Percentiles rank a stretch among this genome's conserved stretches.
phyloP scores from a whole-genome alignment of 2,113 vertebrate species.

The Cephalopholis sonnerati region DNA sequence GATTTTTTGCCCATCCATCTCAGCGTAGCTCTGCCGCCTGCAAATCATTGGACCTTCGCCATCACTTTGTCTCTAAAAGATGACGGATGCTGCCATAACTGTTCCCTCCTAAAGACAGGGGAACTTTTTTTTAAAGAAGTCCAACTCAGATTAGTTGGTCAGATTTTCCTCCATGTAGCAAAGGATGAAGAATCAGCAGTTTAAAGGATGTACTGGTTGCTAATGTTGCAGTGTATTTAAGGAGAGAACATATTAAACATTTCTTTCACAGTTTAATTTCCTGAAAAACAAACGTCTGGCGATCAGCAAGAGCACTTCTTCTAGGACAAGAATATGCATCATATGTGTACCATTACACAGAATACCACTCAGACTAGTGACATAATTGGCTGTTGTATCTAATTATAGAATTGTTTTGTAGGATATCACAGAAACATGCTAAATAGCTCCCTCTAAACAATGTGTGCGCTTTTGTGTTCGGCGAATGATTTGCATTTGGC shows the following conservation, averaged over 20 bases:
- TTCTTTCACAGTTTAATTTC: not conserved
- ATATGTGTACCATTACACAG: not conserved
- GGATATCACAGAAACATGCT: slow-evolving; percentile 35
- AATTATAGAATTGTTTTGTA: slow-evolving; percentile 1
- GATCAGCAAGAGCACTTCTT: not conserved
- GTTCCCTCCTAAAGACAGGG: slow-evolving; percentile 28
- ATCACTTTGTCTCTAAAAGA: slow-evolving; percentile 49
- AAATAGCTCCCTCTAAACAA: slow-evolving; percentile 56
- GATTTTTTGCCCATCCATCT: slow-evolving; percentile 63
- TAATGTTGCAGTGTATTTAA: slow-evolving; percentile 7
- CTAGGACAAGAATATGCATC: slow-evolving; percentile 9
- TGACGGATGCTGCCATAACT: slow-evolving; percentile 59
- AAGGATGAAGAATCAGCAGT: slow-evolving; percentile 14
- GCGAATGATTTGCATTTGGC: slow-evolving; percentile 65
- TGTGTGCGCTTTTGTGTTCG: slow-evolving; percentile 40
- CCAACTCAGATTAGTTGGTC: slow-evolving; percentile 29
- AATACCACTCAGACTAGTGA: slow-evolving; percentile 16
- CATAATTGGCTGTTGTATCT: slow-evolving; percentile 18
- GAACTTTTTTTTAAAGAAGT: slow-evolving; percentile 45
- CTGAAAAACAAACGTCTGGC: not conserved
- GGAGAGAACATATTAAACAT: slow-evolving; percentile 14
- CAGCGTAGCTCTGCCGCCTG: slow-evolving; percentile 22
- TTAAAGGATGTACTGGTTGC: not conserved
- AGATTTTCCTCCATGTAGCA: slow-evolving; percentile 19
- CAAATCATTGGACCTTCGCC: slow-evolving; percentile 51